A percentile compares a stretch with the other conserved stretches of the same genome.
These are phyloP conservation scores for Pampusana beccarii DNA, from an alignment of 2,113 vertebrate genomes.

Conservation along the genomic window DNA sequence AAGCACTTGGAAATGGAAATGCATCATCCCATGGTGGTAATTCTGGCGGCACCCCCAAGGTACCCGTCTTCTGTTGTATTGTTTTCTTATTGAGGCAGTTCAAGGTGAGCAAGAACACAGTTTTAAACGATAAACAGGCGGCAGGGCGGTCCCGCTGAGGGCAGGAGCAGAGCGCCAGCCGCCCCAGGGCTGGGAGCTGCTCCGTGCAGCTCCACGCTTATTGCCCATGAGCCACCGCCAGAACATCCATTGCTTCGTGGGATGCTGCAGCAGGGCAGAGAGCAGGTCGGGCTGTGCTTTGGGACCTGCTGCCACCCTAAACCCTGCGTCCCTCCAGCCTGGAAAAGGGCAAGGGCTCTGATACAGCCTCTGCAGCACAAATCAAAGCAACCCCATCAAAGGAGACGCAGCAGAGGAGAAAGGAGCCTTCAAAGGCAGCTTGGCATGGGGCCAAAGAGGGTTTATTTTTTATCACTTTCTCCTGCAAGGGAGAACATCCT, in stretches of 20 bases:
- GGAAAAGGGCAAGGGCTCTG: background rate
- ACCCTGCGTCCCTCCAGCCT: background rate
- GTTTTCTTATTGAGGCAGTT: background rate
- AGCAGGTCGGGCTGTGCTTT: rapidly evolving
- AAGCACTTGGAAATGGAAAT: background rate
- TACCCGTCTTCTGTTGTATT: background rate
- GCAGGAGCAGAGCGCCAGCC: background rate
- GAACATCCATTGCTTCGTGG: background rate
- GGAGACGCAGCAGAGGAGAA: background rate
- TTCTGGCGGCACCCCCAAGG: background rate
- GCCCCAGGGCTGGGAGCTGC: background rate
- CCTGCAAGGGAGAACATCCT: background rate
- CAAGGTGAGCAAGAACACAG: background rate
- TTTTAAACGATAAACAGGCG: background rate
- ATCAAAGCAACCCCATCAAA: background rate
- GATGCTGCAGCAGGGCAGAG: background rate
- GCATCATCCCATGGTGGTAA: background rate
- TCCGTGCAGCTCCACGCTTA: background rate
- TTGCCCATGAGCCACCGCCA: rapidly evolving
- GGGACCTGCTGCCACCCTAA: background rate
- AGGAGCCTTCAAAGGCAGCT: background rate
- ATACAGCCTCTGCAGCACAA: background rate
- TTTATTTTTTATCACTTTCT: background rate
- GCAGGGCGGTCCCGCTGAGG: background rate
- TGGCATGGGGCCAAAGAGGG: background rate